Evolutionary conservation across 2,113 vertebrate genomes (phyloP).

Genomic region (Equus quagga): DNA sequence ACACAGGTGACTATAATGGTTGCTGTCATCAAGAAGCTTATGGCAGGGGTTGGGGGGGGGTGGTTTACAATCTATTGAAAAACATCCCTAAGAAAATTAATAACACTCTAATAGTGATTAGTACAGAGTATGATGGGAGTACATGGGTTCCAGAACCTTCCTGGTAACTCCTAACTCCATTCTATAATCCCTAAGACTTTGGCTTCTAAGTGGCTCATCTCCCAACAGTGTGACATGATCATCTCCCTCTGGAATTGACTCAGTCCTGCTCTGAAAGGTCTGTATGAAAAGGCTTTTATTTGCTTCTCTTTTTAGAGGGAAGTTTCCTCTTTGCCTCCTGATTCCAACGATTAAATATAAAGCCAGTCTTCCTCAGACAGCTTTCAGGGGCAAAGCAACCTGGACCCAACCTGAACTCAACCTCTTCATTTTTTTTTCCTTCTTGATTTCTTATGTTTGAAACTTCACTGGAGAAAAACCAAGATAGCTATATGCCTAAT

Average conservation of each 20-base stretch:
- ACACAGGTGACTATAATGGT: neutral
- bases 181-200: neutral
- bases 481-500: neutral
- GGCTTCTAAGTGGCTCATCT: neutral
- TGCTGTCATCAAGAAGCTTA: neutral
- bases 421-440: neutral
- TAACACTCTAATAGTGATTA: neutral
- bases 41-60: neutral
- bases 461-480: neutral
- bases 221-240: neutral
- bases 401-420: neutral
- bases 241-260: neutral
- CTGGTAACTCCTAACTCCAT: neutral
- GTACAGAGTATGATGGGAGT: neutral
- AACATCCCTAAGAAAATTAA: neutral
- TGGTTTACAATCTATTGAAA: neutral
- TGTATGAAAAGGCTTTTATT: neutral
- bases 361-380: neutral
- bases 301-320: neutral
- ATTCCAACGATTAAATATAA: neutral
- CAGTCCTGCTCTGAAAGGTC: neutral
- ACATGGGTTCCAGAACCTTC: neutral
- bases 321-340: neutral
- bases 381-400: neutral
- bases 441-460: neutral